Base-by-base conservation (phyloP, 2,888 invertebrate species). In the Seladonia tumulorum region DNA sequence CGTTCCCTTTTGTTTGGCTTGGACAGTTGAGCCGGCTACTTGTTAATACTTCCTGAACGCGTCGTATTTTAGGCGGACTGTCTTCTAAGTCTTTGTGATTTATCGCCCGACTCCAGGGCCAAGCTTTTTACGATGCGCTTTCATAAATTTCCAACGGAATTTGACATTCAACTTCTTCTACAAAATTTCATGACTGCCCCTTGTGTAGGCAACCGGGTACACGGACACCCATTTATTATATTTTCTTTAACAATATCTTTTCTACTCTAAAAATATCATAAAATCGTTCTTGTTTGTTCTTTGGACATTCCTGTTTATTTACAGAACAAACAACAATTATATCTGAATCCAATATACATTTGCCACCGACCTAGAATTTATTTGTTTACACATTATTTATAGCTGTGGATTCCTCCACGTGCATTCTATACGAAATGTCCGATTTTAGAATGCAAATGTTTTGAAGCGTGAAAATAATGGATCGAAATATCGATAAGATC, bases 1-100 rank as follows among this genome's bases (percentile, higher is more conserved):
- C n/a, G 22, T 72, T 57, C 25, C 14, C n/a, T 35, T 75, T 57
- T 79, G 76, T 85, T 79, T 86, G 25, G 66, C 71, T 85, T 85
- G 70, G n/a, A 82, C 2, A 29, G 16, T 47, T 66, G 2, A 45
- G 18, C 8, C 49, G 5, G 25, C 72, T 82, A 76, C 49, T 66
- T 82, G 71, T 83, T 75, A 39, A 81, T 75, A 29, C 75, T 76
- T 49, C 22, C 29, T 35, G 22, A 25, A 60, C n/a, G 49, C 16
- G 35, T 42, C 53, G 49, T 75, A 75, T 73, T 73, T 79, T n/a
- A 53, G 18, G 47, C 66, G 18, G 4, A 35, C 42, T 16, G n/a
- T 42, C 45, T 60, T n/a, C 25, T 16, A 25, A 42, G 60, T 39
- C 45, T 16, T 53, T 3, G 22, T 42, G 16, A 79, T 53, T 71